These are phyloP conservation scores for Ramphastos sulfuratus DNA, from an alignment of 2,113 vertebrate species.

Conservation along the genomic window DNA sequence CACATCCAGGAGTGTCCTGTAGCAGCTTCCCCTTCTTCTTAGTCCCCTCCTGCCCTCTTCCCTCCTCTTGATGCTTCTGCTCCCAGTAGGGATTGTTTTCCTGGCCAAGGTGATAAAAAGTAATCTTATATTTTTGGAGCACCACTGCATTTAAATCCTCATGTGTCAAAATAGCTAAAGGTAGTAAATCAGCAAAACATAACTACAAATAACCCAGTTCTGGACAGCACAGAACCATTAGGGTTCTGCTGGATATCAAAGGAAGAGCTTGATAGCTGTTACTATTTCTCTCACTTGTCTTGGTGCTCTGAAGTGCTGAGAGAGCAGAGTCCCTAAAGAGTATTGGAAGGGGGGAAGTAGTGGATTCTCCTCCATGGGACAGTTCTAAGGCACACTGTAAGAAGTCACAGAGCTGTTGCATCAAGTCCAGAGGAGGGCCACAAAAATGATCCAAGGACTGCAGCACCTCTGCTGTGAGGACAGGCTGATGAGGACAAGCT, in stretches of 20 bases:
- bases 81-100: not conserved
- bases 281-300: not conserved
- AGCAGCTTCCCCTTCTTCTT: not conserved
- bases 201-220: not conserved
- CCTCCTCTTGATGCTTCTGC: not conserved
- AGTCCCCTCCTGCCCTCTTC: not conserved
- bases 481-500: too few relatives aligned
- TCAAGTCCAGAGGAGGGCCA: too few relatives aligned
- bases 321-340: not conserved
- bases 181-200: not conserved
- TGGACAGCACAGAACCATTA: not conserved
- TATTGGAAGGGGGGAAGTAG: too few relatives aligned
- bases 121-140: not conserved
- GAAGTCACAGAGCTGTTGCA: too few relatives aligned
- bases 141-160: not conserved
- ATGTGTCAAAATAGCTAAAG: not conserved
- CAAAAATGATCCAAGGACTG: too few relatives aligned
- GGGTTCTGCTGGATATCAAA: not conserved
- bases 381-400: too few relatives aligned
- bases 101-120: not conserved
- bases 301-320: not conserved
- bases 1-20: not conserved
- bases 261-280: not conserved
- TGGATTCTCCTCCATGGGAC: too few relatives aligned
- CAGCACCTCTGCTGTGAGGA: too few relatives aligned